phyloP scores from a whole-genome alignment of 2,888 invertebrate species.

The Campoplex nolae region DNA sequence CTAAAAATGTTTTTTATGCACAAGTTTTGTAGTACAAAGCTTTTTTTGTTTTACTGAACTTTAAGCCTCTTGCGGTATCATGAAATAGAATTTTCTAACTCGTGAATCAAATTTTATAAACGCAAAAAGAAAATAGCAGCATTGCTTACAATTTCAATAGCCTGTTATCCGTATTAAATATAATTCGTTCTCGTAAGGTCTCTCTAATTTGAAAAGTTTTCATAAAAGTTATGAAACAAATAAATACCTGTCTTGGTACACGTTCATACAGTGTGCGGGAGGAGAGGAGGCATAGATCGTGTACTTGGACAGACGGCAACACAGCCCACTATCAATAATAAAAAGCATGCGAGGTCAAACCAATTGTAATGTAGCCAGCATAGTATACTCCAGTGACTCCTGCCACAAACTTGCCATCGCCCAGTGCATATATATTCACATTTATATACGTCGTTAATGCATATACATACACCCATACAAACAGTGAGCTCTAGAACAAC shows the following conservation, averaged over 20 bases:
- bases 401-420: slow-evolving; percentile 42
- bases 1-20: not conserved
- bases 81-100: not conserved
- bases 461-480: slow-evolving; percentile 25
- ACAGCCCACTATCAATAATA: slow-evolving; percentile 78
- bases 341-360: slow-evolving; percentile 81
- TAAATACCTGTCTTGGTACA: not conserved
- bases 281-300: slow-evolving; percentile 36
- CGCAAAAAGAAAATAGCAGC: not conserved
- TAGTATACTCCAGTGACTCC: slow-evolving; percentile 51
- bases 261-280: slow-evolving; percentile 57
- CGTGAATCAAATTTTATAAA: not conserved
- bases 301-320: slow-evolving; percentile 61
- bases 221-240: slow-evolving; percentile 7
- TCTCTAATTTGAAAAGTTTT: slow-evolving; percentile 22
- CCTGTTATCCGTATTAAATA: not conserved
- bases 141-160: not conserved
- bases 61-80: not conserved
- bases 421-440: slow-evolving; percentile 24
- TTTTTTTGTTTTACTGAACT: not conserved
- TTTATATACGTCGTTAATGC: not conserved
- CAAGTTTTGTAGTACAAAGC: not conserved
- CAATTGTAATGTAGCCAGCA: slow-evolving; percentile 78
- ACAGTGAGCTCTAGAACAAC: slow-evolving; percentile 28
- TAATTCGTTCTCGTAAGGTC: slow-evolving; percentile 2